Conservation (phyloP, 2,113 vertebrate genomes). For the Ibidorhyncha struthersii region DNA sequence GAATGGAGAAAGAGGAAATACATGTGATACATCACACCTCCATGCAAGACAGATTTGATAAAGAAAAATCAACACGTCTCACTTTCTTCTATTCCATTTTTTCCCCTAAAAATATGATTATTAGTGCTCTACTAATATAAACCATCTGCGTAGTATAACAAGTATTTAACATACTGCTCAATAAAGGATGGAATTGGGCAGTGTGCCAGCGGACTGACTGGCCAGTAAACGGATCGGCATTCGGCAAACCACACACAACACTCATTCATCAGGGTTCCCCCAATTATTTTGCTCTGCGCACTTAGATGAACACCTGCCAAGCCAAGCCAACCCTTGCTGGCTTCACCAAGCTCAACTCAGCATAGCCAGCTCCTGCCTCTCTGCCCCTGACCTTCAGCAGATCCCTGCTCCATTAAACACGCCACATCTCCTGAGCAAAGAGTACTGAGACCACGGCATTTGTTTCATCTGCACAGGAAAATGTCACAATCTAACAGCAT, state of each 20-base stretch:
- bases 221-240: neutral
- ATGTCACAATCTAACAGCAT: neutral
- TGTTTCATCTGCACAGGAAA: neutral
- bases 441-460: neutral
- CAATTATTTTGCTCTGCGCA: neutral
- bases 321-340: neutral
- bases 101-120: neutral
- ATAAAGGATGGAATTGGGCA: neutral
- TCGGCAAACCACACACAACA: neutral
- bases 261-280: neutral
- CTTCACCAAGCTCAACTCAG: neutral
- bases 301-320: neutral
- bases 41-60: neutral
- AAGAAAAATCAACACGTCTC: neutral
- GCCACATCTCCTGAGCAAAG: neutral
- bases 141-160: neutral
- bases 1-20: neutral
- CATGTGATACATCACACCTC: neutral
- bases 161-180: neutral
- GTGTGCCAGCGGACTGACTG: neutral
- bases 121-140: neutral
- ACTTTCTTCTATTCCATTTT: neutral
- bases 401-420: neutral
- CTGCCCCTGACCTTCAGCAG: neutral
- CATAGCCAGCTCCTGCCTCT: neutral